phyloP scores from a whole-genome alignment of 1,140 invertebrate genomes.

The Drosophila cardini region DNA sequence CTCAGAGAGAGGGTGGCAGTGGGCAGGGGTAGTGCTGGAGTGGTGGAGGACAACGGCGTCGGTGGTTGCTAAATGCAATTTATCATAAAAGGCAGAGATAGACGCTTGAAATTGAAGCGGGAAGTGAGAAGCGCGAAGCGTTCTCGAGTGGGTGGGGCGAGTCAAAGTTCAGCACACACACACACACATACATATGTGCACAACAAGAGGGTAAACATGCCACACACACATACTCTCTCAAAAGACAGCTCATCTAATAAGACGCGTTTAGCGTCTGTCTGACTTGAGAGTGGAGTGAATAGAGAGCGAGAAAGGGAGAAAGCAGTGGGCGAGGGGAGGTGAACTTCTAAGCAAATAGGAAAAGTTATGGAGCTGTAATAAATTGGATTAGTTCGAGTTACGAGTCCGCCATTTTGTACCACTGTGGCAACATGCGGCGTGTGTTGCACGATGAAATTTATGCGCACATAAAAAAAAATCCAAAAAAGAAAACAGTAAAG shows the following conservation, averaged over 20 bases:
- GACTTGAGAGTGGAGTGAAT: constrained; percentile 47
- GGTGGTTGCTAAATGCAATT: constrained; percentile 82
- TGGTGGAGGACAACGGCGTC: constrained; percentile 41
- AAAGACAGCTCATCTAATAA: constrained; percentile 72
- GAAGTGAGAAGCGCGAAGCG: constrained; percentile 31
- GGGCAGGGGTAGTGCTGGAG: constrained; percentile 39
- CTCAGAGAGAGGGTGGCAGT: constrained; percentile 58
- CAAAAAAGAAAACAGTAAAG: constrained; percentile 26
- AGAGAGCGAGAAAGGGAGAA: neutral
- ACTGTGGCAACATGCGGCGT: constrained; percentile 38
- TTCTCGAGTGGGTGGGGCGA: constrained; percentile 36
- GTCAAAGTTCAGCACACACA: constrained; percentile 66
- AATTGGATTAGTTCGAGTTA: constrained; percentile 84
- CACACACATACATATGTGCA: constrained; percentile 30
- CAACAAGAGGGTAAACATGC: constrained; percentile 68
- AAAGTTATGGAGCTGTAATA: constrained; percentile 84
- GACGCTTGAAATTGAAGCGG: constrained; percentile 79
- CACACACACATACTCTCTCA: constrained; percentile 43
- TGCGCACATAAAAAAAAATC: constrained; percentile 49
- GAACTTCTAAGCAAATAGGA: constrained; percentile 69
- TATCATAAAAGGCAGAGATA: constrained; percentile 75
- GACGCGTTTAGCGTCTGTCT: constrained; percentile 80
- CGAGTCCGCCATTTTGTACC: constrained; percentile 75
- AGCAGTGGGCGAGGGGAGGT: neutral
- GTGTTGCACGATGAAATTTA: constrained; percentile 52